Evolutionary conservation across 2,797 vertebrate genomes (phyloP).

Genomic region (Gambusia yucatana): DNA sequence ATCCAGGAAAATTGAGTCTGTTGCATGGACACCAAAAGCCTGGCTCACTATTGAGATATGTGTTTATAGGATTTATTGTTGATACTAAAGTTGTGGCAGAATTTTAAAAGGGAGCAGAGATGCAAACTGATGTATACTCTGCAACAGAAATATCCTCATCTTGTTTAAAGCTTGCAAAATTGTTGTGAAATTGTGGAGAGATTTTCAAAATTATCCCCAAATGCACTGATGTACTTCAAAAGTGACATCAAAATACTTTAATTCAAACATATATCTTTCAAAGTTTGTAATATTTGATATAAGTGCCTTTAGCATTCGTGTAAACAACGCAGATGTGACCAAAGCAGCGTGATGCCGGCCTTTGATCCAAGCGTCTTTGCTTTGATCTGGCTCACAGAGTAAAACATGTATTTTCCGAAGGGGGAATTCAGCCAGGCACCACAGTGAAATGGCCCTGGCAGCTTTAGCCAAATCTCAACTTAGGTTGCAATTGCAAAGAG

Average conservation of each 20-base stretch:
- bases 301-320: conserved; percentile 85
- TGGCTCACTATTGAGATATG: conserved; percentile 37
- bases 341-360: conserved; percentile 72
- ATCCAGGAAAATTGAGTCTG: conserved; percentile 49
- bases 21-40: conserved; percentile 32
- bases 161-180: conserved; percentile 79
- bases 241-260: conserved; percentile 83
- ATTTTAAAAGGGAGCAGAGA: conserved; percentile 42
- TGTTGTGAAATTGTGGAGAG: conserved; percentile 79
- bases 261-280: conserved; percentile 85
- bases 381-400: conserved; percentile 83
- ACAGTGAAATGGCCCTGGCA: conserved; percentile 78
- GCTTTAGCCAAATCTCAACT: conserved; percentile 74
- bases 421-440: conserved; percentile 66
- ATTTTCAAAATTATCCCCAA: conserved; percentile 77
- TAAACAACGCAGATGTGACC: conserved; percentile 87
- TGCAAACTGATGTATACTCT: conserved; percentile 59
- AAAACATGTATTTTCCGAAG: conserved; percentile 82
- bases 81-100: conserved; percentile 49
- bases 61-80: conserved; percentile 55
- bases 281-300: conserved; percentile 83
- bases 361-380: conserved; percentile 81
- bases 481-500: conserved; percentile 67
- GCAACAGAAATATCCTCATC: conserved; percentile 59
- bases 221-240: conserved; percentile 84